Base-by-base conservation (phyloP, 2,888 invertebrate species). In the Strigamia maritima region DNA sequence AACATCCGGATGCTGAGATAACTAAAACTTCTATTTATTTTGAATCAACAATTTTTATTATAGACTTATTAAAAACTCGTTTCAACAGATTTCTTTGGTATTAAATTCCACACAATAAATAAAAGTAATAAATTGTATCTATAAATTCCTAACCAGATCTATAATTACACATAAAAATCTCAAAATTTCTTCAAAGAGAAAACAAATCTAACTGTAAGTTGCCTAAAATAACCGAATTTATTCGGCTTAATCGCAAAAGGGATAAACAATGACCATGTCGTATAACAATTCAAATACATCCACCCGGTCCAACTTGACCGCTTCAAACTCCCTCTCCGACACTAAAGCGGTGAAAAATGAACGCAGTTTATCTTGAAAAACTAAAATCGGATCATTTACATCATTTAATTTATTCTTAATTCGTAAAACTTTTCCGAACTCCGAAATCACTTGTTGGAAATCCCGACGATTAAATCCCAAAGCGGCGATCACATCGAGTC, bases 201-300 rank as follows among this genome's bases (percentile, higher is more conserved):
- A 31, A 31, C 7, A 31, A 7, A 31, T 31, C 2, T 54, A n/a
- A n/a, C n/a, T n/a, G n/a, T n/a, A n/a, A n/a, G n/a, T n/a, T n/a
- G n/a, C n/a, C n/a, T 54, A 19, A 54, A 54, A 54, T 54, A 19
- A 19, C 8, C 8, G 14, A 44, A 44, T 49, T n/a, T 49, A 49
- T 49, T 49, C n/a, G 6, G 49, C 76, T 2, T 76, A 7, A 35
- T 76, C 76, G 19, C 76, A 76, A 16, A 76, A 24, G 14, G 31
- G 31, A 19, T 76, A 76, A 35, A 76, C 38, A 76, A 31, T 6
- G 38, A 31, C 38, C 76, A 76, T 76, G 76, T 76, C 76, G 38
- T 76, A 76, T 38, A 76, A 76, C 24, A 76, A 24, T 24, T 76
- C 76, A 8, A 35, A 24, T 16, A 38, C 14, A 22, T 38, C 31